A percentile compares a stretch with the other conserved stretches of the same genome.
These are phyloP conservation scores for Neoseiulus cucumeris DNA, from an alignment of 1,140 invertebrate species.

Conservation along the genomic window DNA sequence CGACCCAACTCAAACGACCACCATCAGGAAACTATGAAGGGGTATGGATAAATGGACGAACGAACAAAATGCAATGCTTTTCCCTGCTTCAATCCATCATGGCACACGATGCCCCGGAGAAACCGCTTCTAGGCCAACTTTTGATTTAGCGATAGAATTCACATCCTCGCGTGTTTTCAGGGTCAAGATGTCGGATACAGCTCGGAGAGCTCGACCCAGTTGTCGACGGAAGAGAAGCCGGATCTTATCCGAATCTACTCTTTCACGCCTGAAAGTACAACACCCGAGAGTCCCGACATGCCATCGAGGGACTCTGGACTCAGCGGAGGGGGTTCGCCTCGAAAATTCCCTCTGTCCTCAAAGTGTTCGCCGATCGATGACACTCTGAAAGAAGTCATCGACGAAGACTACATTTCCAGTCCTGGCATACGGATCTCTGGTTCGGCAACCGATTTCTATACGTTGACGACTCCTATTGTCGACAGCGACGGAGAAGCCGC, in stretches of 20 bases:
- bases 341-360: not conserved
- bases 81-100: not conserved
- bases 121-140: not conserved
- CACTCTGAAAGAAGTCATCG: not conserved
- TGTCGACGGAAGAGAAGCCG: constrained; percentile 24
- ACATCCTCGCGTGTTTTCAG: not conserved
- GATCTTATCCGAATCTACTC: not conserved
- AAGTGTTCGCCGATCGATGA: constrained; percentile 1
- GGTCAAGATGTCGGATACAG: constrained; percentile 27
- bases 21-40: constrained; percentile 3
- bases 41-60: not conserved
- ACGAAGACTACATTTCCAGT: not conserved
- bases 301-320: not conserved
- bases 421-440: not conserved
- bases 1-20: not conserved
- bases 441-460: not conserved
- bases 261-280: not conserved
- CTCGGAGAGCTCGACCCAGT: constrained; percentile 25
- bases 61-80: not conserved
- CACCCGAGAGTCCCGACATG: constrained; percentile 4
- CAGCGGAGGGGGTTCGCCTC: not conserved
- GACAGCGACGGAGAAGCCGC: not conserved
- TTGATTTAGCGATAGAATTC: not conserved
- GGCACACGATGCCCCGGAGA: not conserved
- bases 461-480: not conserved